These are phyloP conservation scores for Leucophenga varia DNA, from an alignment of 1,140 invertebrate genomes.

Conservation along the genomic window DNA sequence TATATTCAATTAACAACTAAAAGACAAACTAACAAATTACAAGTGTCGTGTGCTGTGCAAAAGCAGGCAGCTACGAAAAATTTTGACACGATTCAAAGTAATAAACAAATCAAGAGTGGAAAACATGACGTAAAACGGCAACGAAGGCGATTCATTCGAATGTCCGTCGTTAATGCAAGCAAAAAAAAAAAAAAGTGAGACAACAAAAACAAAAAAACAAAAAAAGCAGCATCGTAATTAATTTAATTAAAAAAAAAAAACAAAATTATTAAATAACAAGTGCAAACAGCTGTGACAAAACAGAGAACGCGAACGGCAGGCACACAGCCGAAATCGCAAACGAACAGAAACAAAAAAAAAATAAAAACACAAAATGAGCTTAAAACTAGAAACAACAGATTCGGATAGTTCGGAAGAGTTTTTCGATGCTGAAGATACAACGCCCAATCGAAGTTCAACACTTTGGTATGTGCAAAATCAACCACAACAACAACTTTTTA, in stretches of 20 bases:
- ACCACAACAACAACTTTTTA: background rate
- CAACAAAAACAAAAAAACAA: constrained; percentile 20
- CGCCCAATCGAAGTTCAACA: constrained; percentile 60
- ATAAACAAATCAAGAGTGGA: too few relatives aligned
- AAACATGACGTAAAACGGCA: constrained; percentile 20
- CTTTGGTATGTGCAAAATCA: constrained; percentile 58
- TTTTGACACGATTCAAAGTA: too few relatives aligned
- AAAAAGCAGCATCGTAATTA: constrained; percentile 14
- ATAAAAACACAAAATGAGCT: constrained; percentile 34
- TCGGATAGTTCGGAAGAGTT: constrained; percentile 72
- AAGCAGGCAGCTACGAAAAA: too few relatives aligned
- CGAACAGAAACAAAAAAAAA: too few relatives aligned
- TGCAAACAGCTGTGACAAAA: too few relatives aligned
- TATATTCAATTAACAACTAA: too few relatives aligned
- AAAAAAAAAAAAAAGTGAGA: constrained; percentile 4
- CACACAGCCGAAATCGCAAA: too few relatives aligned
- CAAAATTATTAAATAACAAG: too few relatives aligned
- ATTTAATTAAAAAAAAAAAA: constrained; percentile 16
- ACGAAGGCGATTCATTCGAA: background rate
- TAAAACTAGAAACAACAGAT: constrained; percentile 50
- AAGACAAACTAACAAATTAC: too few relatives aligned
- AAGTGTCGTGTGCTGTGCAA: too few relatives aligned
- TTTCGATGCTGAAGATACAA: constrained; percentile 80
- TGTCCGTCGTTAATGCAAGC: too few relatives aligned
- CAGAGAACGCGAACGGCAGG: too few relatives aligned